Percentiles rank a stretch among this genome's conserved stretches.
These are phyloP conservation scores for Chaetorhynchus papuensis DNA, from an alignment of 2,113 vertebrate genomes.

Conservation along the genomic window DNA sequence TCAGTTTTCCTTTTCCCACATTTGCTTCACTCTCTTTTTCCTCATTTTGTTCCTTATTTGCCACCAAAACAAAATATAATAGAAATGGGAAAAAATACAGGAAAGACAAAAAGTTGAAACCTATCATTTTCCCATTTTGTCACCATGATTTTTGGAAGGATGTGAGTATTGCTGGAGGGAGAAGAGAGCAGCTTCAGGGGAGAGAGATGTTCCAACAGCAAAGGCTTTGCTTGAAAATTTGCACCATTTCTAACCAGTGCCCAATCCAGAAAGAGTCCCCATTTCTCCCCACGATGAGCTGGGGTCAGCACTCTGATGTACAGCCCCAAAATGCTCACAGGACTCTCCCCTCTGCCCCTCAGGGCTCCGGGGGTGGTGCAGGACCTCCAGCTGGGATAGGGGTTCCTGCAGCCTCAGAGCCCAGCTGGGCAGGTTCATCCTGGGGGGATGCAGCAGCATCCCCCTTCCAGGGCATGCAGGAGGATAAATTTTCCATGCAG, in stretches of 20 bases:
- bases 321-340: background rate
- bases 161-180: background rate
- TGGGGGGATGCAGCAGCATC: background rate
- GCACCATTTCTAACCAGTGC: background rate
- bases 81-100: fast-evolving
- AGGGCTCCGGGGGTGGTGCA: background rate
- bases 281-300: background rate
- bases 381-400: background rate
- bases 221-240: background rate
- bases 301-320: background rate
- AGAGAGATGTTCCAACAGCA: background rate
- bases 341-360: background rate
- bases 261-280: background rate
- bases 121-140: background rate
- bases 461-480: fast-evolving
- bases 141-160: background rate
- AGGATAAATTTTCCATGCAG: background rate
- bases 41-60: background rate
- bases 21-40: background rate
- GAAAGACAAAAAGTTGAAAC: background rate
- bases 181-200: background rate
- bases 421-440: background rate
- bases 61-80: background rate
- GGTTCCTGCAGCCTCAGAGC: background rate
- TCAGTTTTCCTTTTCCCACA: background rate